A percentile compares a stretch with the other conserved stretches of the same genome.
Conservation (phyloP, 2,113 vertebrate species). For the Oreochromis spilurus region DNA sequence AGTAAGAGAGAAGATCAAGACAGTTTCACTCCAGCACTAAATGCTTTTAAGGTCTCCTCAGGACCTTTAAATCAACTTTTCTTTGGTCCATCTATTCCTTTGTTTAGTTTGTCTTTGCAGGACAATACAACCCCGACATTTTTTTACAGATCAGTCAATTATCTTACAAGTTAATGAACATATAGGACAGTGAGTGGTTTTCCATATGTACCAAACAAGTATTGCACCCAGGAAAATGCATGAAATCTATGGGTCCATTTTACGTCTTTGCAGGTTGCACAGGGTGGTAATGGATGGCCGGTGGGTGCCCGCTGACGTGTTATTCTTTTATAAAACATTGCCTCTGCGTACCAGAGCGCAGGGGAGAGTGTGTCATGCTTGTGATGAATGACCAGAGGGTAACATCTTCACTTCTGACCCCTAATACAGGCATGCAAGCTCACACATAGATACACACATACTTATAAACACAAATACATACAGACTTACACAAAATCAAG, state of each 20-base stretch:
- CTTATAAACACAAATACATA: not conserved
- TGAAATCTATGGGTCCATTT: slow-evolving; percentile 6
- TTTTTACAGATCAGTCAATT: not conserved
- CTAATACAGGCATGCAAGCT: slow-evolving; percentile 44
- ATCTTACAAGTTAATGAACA: not conserved
- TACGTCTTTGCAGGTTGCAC: slow-evolving; percentile 40
- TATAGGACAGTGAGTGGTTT: not conserved
- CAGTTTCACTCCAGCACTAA: slow-evolving; percentile 16
- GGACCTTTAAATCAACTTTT: slow-evolving; percentile 17
- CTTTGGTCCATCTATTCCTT: not conserved
- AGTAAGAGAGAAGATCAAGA: not conserved
- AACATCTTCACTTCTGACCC: slow-evolving; percentile 80
- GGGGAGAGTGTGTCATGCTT: slow-evolving; percentile 70
- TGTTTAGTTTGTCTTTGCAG: not conserved
- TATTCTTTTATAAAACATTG: slow-evolving; percentile 81
- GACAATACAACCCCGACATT: slow-evolving; percentile 55
- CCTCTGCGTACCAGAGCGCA: slow-evolving; percentile 66
- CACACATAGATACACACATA: slow-evolving; percentile 24
- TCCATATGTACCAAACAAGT: slow-evolving; percentile 12
- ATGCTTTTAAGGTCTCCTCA: slow-evolving; percentile 11
- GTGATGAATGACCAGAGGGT: slow-evolving; percentile 76
- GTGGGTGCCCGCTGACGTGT: slow-evolving; percentile 69
- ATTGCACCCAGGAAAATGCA: not conserved
- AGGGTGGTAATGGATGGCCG: slow-evolving; percentile 72
- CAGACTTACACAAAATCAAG: slow-evolving; percentile 9